Base-by-base conservation (phyloP, 2,888 invertebrate species). In the Cheilosia variabilis region DNA sequence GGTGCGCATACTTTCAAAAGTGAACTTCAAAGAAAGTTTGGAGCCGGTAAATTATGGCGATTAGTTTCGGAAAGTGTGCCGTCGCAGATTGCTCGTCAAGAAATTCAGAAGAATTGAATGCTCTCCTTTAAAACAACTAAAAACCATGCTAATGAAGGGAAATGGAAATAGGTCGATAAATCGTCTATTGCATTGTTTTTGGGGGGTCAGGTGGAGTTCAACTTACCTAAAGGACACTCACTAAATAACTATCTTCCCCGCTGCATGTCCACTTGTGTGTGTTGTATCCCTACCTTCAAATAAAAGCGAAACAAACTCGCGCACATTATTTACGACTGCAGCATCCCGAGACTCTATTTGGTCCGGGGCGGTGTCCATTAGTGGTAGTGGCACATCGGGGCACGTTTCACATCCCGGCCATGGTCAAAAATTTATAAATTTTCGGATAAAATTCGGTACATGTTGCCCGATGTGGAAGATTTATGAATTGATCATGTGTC, bases 401-500 rank as follows among this genome's bases (percentile, higher is more conserved):
- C 86, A 86, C 86, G 86, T 86, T 76, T 45, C 63, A 50, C 22
- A 37, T 57, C 52, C 81, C 69, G 52, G 63, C 41, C 57, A 72
- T 86, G 81, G 86, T 86, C 80, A 86, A 77, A 81, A 86, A 81
- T 81, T 76, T 86, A 86, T 81, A 86, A 86, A 86, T 81, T 71
- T 72, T 86, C 57, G 81, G 58, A 80, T 72, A 76, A 76, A 80
- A 75, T 86, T 86, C 76, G 81, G 81, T 82, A 87, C 87, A 87
- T 87, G 87, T 87, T 81, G 73, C 84, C 84, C 77, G 81, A 87
- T 80, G 82, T 78, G 68, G 87, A 87, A 87, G 87, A 87, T 87
- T 87, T 87, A 87, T 87, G 84, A 78, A 87, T 87, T 87, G 87
- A 84, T 87, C 87, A 87, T 87, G 84, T 84, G 84, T 83, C 78